Evolutionary conservation across 2,113 vertebrate genomes (phyloP), one percentile per base, ranked within the genome.

Genomic region (Apus apus): DNA sequence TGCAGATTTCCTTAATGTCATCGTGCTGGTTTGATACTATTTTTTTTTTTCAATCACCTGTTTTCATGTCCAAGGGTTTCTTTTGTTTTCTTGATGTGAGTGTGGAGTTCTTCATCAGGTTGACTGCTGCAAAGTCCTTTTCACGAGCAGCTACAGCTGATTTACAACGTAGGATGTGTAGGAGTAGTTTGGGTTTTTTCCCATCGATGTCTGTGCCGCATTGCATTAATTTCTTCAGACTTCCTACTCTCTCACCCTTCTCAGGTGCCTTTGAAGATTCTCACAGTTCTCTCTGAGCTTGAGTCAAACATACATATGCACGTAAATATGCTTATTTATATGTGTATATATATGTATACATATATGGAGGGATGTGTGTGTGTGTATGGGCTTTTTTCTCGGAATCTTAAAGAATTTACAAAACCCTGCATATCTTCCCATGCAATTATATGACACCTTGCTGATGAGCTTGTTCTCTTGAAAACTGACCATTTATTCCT

Each of bases 121-220:
- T 85, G 91, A 23, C 43, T 93, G 62, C 91, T 84, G 84, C 18
- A 4, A 80, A 81, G 72, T 74, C 27, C 6, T 91, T 91, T 78
- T 3, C 48, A 21, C 7, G 2, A 85, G 70, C 74, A 75, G 51
- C 61, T 81, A 32, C 68, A 40, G 83, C 83, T 85, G 74, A 87
- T 92, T 74, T 84, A 70, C 48, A 64, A 4, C 53, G 45, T 51
- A 82, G 76, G 76, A 43, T 38, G 4, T 68, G 87, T 78, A 72
- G 89, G 80, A 92, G 87, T 86, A 32, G 57, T 92, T 86, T 86
- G 86, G 76, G 32, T 61, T 73, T 70, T 76, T 83, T 87, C 76
- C 76, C 77, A 61, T 30, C 5, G 3, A 30, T 70, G 12, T n/a
- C 23, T 72, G 61, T 8, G 3, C 79, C 94, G 73, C 86, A 85